These are phyloP conservation scores for Campaea margaritaria DNA, from an alignment of 2,888 invertebrate genomes.

Conservation along the genomic window DNA sequence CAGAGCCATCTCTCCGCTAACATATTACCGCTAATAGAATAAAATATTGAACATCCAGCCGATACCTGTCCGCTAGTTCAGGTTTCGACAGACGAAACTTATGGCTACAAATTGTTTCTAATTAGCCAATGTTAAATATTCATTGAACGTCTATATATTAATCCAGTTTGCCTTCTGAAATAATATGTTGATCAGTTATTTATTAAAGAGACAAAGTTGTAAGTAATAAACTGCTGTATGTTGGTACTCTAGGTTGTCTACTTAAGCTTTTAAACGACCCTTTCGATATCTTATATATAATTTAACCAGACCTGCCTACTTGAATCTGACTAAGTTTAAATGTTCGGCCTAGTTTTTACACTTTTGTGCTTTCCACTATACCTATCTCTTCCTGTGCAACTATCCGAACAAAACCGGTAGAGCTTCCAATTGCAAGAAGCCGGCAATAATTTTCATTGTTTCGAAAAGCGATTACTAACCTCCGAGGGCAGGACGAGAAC, in stretches of 20 bases:
- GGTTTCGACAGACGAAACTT: slow-evolving; percentile 32
- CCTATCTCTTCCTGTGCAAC: background rate
- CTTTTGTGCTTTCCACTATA: too few relatives aligned
- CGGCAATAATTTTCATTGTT: slow-evolving; percentile 22
- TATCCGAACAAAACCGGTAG: slow-evolving; percentile 8
- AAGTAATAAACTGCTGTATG: too few relatives aligned
- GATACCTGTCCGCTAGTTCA: slow-evolving; percentile 48
- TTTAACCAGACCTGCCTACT: too few relatives aligned
- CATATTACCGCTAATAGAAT: slow-evolving; percentile 78
- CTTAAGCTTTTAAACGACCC: too few relatives aligned
- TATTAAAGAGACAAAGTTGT: background rate
- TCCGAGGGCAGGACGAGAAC: slow-evolving; percentile 55
- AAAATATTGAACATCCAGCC: slow-evolving; percentile 67
- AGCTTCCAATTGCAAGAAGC: slow-evolving; percentile 24
- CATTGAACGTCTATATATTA: slow-evolving; percentile 8
- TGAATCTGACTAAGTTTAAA: too few relatives aligned
- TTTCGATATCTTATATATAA: too few relatives aligned
- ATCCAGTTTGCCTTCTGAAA: background rate
- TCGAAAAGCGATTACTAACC: slow-evolving; percentile 25
- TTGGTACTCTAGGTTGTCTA: too few relatives aligned
- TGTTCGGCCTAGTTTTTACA: too few relatives aligned
- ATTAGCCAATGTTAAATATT: slow-evolving; percentile 5
- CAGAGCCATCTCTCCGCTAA: slow-evolving; percentile 80
- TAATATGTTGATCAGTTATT: background rate
- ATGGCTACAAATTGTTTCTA: slow-evolving; percentile 33